These are phyloP conservation scores for Oceanites oceanicus DNA, from an alignment of 2,113 vertebrate genomes.

Conservation along the genomic window DNA sequence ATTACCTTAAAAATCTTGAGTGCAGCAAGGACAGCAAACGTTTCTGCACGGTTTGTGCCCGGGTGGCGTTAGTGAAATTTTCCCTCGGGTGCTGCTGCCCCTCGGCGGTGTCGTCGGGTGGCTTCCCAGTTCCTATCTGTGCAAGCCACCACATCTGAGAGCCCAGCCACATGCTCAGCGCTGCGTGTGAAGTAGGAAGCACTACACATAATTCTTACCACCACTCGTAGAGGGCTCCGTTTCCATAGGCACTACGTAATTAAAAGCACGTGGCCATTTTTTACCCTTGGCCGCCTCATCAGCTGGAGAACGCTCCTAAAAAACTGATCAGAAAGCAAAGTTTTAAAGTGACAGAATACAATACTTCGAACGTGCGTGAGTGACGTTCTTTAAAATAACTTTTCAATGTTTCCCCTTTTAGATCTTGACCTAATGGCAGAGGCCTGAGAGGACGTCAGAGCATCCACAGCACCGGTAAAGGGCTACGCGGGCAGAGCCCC, in stretches of 20 bases:
- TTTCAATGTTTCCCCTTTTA: neutral
- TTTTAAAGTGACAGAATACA: neutral
- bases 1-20: neutral
- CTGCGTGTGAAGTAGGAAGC: neutral
- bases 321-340: neutral
- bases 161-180: neutral
- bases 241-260: neutral
- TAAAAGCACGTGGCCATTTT: neutral
- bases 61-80: neutral
- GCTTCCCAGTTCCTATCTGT: neutral
- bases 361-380: rapidly evolving
- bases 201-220: neutral
- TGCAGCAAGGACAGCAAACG: neutral
- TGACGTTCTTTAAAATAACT: neutral
- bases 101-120: rapidly evolving
- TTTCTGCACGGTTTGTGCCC: neutral
- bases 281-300: neutral
- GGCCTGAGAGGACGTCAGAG: neutral
- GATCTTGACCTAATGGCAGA: neutral
- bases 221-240: neutral
- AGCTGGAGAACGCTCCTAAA: neutral
- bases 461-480: neutral
- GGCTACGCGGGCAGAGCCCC: neutral
- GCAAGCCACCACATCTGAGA: neutral
- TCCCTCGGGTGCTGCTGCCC: neutral